A percentile compares a stretch with the other conserved stretches of the same genome.
Conservation (phyloP, 2,888 invertebrate species). For the Sturmia bella region DNA sequence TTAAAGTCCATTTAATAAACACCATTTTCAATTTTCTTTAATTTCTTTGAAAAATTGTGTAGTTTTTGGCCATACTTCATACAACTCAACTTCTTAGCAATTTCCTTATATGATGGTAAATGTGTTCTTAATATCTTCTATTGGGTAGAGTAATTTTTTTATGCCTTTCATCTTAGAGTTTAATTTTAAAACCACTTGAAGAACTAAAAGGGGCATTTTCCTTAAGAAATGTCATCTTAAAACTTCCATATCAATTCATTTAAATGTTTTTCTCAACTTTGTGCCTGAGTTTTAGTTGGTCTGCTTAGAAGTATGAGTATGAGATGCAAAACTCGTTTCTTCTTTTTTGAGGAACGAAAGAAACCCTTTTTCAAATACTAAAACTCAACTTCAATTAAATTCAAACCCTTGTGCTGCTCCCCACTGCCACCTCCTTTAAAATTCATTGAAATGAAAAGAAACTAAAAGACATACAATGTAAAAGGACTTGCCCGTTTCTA, state of each 20-base stretch:
- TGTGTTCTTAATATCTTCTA: background rate
- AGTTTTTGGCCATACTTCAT: too few species aligned
- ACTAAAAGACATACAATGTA: slow-evolving; percentile 45
- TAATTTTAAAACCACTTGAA: background rate
- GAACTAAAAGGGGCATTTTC: background rate
- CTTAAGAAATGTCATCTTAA: slow-evolving; percentile 49
- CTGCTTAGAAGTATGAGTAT: background rate
- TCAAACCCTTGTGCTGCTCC: slow-evolving; percentile 56
- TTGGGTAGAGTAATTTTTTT: too few species aligned
- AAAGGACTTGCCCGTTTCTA: slow-evolving; percentile 17
- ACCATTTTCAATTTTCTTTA: too few species aligned
- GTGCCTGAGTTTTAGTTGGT: background rate
- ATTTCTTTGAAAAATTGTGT: too few species aligned
- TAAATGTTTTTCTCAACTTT: slow-evolving; percentile 38
- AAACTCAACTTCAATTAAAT: slow-evolving; percentile 68
- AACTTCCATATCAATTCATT: slow-evolving; percentile 64
- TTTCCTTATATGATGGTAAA: too few species aligned
- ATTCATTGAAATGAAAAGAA: slow-evolving; percentile 41
- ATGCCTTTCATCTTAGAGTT: slow-evolving; percentile 29
- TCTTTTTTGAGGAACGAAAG: background rate
- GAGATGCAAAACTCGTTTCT: too few species aligned
- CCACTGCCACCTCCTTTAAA: slow-evolving; percentile 11
- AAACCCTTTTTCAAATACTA: slow-evolving; percentile 38
- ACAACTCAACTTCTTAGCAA: too few species aligned
- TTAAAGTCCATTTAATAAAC: too few species aligned